Base-by-base conservation (phyloP, 1,140 invertebrate species). In the Colletes gigas region DNA sequence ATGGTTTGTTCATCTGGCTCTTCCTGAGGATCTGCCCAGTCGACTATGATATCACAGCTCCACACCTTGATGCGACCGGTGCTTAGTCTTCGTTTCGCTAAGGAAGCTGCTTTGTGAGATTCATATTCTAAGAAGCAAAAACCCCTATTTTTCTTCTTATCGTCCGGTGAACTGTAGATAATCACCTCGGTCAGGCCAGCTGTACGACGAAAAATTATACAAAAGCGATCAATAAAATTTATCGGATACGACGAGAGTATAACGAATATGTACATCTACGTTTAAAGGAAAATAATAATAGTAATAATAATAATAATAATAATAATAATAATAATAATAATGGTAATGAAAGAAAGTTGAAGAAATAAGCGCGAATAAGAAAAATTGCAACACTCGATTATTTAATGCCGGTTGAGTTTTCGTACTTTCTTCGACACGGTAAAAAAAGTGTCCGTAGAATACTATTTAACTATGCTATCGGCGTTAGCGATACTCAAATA, bases 111-210 rank as follows among this genome's bases (percentile, higher is more conserved):
- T 95, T 99, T 99, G 94, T 99, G 99, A 92, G 98, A 99, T 94
- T 99, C 98, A 94, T 99, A 99, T 95, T 99, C 99, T 92, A 99
- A 96, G 95, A 99, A 99, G 94, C 99, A 99, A 94, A 99, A 99
- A 88, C 99, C 99, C 93, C 99, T 96, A 94, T 99, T 99, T 94
- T 99, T 99, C 95, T 98, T 98, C 93, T 98, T 98, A 93, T 99
- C 98, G 95, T 99, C 99, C 83, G 99, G 98, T 91, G 98, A 99
- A 94, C 98, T 99, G 95, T 99, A 99, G 94, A 99, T 99, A 93
- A 99, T 99, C 83, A 99, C 99, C 95, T 99, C 98, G 88, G 97
- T 96, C 90, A 99, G 96, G 92, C 98, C 98, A 94, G 98, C 99
- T 99, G 96, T 90, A 95, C 87, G 47, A 82, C 82, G 74, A 78